phyloP scores from a whole-genome alignment of 92 coral and sea anemone species.

The Phymanthus crucifer region DNA sequence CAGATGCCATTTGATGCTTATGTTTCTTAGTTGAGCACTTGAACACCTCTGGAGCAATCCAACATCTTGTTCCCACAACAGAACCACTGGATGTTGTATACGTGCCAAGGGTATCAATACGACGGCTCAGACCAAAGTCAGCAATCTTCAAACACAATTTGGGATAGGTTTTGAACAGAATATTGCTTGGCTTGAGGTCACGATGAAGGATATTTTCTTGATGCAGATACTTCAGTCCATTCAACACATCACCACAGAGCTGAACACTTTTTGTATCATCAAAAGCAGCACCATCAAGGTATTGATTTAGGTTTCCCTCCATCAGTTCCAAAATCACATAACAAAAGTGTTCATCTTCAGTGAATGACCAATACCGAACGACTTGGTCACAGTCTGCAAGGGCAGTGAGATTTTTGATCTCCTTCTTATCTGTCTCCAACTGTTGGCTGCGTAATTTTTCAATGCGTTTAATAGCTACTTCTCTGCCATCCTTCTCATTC shows the following conservation, averaged over 20 bases:
- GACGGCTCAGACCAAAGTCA: slow-evolving; percentile 6
- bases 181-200: slow-evolving; percentile 14
- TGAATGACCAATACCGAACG: not conserved
- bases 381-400: slow-evolving; percentile 14
- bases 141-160: slow-evolving; percentile 1
- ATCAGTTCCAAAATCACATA: slow-evolving; percentile 17
- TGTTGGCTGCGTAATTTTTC: slow-evolving; percentile 5
- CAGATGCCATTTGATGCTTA: slow-evolving; percentile 3
- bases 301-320: slow-evolving; percentile 18
- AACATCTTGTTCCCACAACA: not conserved
- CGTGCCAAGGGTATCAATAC: not conserved
- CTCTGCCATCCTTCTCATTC: slow-evolving; percentile 25
- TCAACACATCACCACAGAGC: slow-evolving; percentile 7
- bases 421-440: not conserved
- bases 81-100: not conserved
- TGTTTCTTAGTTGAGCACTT: not conserved
- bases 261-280: not conserved
- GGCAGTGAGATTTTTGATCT: not conserved
- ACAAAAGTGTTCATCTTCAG: slow-evolving; percentile 2
- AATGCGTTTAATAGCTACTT: slow-evolving; percentile 17
- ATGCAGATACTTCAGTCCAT: slow-evolving; percentile 7
- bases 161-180: slow-evolving; percentile 9
- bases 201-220: slow-evolving; percentile 4
- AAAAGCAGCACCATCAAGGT: not conserved
- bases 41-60: slow-evolving; percentile 8